Evolutionary conservation across 2,888 invertebrate genomes (phyloP).

Genomic region (Calliphora vomitoria): DNA sequence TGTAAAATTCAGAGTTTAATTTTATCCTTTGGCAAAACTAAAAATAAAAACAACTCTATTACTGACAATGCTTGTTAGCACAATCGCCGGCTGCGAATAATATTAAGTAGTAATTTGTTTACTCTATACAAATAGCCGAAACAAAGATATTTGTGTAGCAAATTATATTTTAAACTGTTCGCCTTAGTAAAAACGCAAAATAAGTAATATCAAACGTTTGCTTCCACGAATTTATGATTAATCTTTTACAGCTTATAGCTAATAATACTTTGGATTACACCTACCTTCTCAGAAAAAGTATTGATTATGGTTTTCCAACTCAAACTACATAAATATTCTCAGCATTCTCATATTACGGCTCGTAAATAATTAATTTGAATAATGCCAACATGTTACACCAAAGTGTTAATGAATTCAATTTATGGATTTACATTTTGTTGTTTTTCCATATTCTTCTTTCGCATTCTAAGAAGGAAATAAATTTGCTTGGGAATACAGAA

Average conservation of each 20-base stretch:
- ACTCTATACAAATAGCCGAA: too few species aligned
- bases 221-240: background rate
- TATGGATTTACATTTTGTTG: slow-evolving; percentile 14
- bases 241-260: background rate
- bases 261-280: background rate
- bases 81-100: too few species aligned
- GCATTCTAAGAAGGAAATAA: background rate
- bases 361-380: slow-evolving; percentile 16
- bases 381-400: slow-evolving; percentile 79
- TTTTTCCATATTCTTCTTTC: background rate
- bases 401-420: slow-evolving; percentile 75
- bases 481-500: background rate
- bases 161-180: too few species aligned
- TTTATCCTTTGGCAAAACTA: too few species aligned
- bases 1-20: too few species aligned
- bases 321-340: background rate
- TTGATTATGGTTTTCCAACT: slow-evolving; percentile 1
- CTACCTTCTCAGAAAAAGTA: background rate
- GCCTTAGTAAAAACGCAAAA: background rate
- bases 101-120: too few species aligned
- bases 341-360: background rate
- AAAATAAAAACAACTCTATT: too few species aligned
- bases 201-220: background rate
- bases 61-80: too few species aligned
- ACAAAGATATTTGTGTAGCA: too few species aligned